Base-by-base conservation (phyloP, 2,113 vertebrate genomes). In the Nicator chloris region DNA sequence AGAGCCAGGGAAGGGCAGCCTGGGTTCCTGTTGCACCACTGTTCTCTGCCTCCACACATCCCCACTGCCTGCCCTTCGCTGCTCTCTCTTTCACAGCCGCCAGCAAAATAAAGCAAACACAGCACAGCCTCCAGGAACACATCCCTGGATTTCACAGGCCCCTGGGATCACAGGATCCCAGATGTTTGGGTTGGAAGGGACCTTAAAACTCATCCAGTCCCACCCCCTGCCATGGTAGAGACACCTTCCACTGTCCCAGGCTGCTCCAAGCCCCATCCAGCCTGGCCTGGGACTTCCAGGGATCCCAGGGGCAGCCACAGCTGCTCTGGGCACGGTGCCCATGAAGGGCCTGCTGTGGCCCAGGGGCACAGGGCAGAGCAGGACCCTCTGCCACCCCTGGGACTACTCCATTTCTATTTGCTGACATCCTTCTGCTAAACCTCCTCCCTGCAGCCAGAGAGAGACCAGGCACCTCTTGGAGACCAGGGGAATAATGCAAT, bases 131-230 rank as follows among this genome's bases (percentile, higher is more conserved):
- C 24, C 59, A 31, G 45, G 54, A 82, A 31, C 23, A 1, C 0
- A 1, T 4, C 33, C 8, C 42, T 2, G 15, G 12, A 2, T 30
- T 76, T 19, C 0, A 2, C 11, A 0, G 0, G 2, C 10, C 11
- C 6, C 24, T 1, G 1, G 45, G 22, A 71, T 22, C 40, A 53
- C 47, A 47, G 61, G 4, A 14, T 9, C 61, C 35, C 31, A 2
- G 16, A 16, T 12, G 45, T 1, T 51, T 39, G 28, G 8, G 5
- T 10, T 35, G 39, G 45, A 40, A 61, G n/a, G 51, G 39, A 35
- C 24, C 11, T 22, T 4, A 61, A 40, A 82, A 15, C 11, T 1
- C 51, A 13, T 3, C 37, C 24, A 3, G 13, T 37, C 3, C 31
- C 16, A 66, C 4, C 11, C 31, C 35, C 44, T 28, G 37, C 27